Conservation (phyloP, 2,888 invertebrate genomes). For the Cantharis lateralis region DNA sequence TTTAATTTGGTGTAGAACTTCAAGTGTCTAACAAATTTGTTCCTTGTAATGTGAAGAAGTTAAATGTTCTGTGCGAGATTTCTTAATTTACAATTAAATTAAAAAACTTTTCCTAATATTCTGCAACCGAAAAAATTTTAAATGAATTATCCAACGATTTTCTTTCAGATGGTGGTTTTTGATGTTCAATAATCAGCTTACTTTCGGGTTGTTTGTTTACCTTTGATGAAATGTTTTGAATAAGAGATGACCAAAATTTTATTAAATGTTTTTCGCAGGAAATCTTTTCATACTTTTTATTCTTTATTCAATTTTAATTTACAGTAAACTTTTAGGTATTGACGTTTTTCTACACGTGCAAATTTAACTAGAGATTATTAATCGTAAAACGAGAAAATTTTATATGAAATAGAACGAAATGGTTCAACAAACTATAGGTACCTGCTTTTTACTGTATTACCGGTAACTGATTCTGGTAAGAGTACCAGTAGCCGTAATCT, state of each 20-base stretch:
- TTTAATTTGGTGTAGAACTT: not conserved
- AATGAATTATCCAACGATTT: not conserved
- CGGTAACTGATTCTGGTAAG: too few species aligned
- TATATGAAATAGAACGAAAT: too few species aligned
- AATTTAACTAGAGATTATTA: too few species aligned
- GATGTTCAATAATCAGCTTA: not conserved
- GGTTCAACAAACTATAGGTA: too few species aligned
- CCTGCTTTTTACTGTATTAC: too few species aligned
- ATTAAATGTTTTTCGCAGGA: not conserved
- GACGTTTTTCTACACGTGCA: too few species aligned
- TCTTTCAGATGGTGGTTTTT: not conserved
- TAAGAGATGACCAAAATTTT: not conserved
- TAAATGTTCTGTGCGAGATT: not conserved
- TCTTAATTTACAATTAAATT: not conserved
- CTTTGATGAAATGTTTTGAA: not conserved
- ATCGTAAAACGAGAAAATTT: too few species aligned
- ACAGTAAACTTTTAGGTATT: not conserved
- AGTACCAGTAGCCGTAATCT: too few species aligned
- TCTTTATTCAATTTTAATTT: not conserved
- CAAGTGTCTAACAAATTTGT: not conserved
- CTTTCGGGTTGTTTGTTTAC: not conserved
- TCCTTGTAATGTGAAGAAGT: not conserved
- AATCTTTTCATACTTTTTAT: not conserved
- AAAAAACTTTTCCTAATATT: not conserved
- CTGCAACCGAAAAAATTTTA: not conserved